Percentiles rank a stretch among this genome's conserved stretches.
Conservation (phyloP, 2,888 invertebrate species). For the Carcina quercana region DNA sequence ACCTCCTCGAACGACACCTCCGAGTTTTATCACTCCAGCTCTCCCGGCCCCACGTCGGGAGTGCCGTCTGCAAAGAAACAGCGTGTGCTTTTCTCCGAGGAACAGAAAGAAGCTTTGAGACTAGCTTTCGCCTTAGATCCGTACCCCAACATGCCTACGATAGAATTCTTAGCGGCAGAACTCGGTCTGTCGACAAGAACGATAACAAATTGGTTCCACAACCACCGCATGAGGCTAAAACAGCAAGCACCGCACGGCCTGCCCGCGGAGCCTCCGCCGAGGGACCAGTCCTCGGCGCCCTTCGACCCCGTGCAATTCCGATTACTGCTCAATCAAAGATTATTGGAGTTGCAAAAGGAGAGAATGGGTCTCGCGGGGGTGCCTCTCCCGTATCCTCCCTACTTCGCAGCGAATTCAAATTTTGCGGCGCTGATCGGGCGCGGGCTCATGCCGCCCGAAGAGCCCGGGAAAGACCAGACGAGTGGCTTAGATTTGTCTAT, state of each 20-base stretch:
- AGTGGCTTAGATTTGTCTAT: slow-evolving; percentile 92
- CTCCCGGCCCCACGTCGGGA: slow-evolving; percentile 83
- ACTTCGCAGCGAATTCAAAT: slow-evolving; percentile 84
- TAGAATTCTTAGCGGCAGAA: slow-evolving; percentile 95
- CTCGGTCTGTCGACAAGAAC: slow-evolving; percentile 94
- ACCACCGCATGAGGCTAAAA: slow-evolving; percentile 98
- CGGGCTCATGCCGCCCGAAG: slow-evolving; percentile 76
- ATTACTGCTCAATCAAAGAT: slow-evolving; percentile 89
- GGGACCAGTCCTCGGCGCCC: slow-evolving; percentile 82
- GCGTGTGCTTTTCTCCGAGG: slow-evolving; percentile 96
- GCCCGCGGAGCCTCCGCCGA: slow-evolving; percentile 82
- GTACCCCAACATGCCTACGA: slow-evolving; percentile 96
- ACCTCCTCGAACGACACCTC: slow-evolving; percentile 92
- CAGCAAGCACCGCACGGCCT: slow-evolving; percentile 89
- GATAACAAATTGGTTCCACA: slow-evolving; percentile 99
- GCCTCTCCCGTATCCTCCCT: slow-evolving; percentile 84
- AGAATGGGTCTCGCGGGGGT: slow-evolving; percentile 85
- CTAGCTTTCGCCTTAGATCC: slow-evolving; percentile 97
- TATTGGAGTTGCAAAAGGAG: slow-evolving; percentile 91
- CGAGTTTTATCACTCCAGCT: slow-evolving; percentile 90
- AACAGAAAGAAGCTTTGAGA: slow-evolving; percentile 96
- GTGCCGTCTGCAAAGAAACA: slow-evolving; percentile 94
- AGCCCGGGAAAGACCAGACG: slow-evolving; percentile 82
- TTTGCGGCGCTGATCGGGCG: slow-evolving; percentile 85
- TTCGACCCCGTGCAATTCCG: slow-evolving; percentile 96